Evolutionary conservation across 2,888 invertebrate species (phyloP).

Genomic region (Eueremaeus valkanovi): DNA sequence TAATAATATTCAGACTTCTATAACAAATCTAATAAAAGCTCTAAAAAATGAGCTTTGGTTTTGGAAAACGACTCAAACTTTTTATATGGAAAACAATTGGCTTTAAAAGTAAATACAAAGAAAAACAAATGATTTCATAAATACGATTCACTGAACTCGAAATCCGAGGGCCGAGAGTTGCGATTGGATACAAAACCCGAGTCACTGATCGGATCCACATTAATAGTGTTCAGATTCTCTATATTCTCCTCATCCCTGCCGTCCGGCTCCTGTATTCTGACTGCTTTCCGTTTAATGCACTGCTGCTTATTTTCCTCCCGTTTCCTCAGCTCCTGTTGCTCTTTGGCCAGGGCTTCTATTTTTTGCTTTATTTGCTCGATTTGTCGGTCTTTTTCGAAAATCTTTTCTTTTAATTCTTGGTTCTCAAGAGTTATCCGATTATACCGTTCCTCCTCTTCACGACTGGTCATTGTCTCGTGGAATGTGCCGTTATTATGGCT

Average conservation of each 20-base stretch:
- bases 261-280: slow-evolving; percentile 43
- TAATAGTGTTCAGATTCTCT: slow-evolving; percentile 25
- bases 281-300: slow-evolving; percentile 39
- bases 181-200: slow-evolving; percentile 58
- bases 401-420: slow-evolving; percentile 73
- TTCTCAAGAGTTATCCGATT: slow-evolving; percentile 89
- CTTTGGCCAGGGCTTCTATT: slow-evolving; percentile 43
- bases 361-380: slow-evolving; percentile 43
- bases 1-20: too few species aligned
- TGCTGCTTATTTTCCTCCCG: slow-evolving; percentile 30
- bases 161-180: slow-evolving; percentile 72
- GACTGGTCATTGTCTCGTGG: slow-evolving; percentile 53
- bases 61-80: too few species aligned
- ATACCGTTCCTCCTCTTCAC: slow-evolving; percentile 89
- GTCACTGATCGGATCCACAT: slow-evolving; percentile 47
- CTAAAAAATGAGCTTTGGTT: too few species aligned
- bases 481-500: slow-evolving; percentile 40
- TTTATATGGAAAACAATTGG: too few species aligned
- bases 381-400: slow-evolving; percentile 49
- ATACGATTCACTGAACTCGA: slow-evolving; percentile 83
- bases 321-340: slow-evolving; percentile 32
- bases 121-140: slow-evolving; percentile 55
- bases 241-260: background rate
- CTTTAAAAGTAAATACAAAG: background rate
- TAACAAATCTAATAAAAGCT: too few species aligned